Percentiles rank a stretch among this genome's conserved stretches.
Evolutionary conservation across 2,888 invertebrate genomes (phyloP).

Genomic region (Pheosia tremula): DNA sequence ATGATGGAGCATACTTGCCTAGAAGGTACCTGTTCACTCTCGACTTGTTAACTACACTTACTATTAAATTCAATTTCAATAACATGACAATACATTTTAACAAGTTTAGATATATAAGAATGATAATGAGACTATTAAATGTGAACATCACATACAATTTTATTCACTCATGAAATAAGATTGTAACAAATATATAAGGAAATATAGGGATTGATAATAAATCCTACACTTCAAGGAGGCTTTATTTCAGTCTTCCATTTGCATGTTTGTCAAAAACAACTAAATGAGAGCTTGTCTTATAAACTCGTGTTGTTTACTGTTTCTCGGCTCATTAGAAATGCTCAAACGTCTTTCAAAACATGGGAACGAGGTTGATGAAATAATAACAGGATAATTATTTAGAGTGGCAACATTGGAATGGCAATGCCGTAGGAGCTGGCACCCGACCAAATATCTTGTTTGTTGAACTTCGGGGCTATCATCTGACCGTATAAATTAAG

Average conservation of each 20-base stretch:
- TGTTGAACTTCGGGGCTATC: not conserved
- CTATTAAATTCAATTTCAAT: too few relatives aligned
- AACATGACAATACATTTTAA: too few relatives aligned
- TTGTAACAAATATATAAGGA: too few relatives aligned
- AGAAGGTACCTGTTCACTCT: too few relatives aligned
- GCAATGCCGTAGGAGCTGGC: not conserved
- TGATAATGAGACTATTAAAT: too few relatives aligned
- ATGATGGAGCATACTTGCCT: too few relatives aligned
- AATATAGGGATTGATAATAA: too few relatives aligned
- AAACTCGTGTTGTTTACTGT: conserved; percentile 4
- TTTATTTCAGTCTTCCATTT: conserved; percentile 1
- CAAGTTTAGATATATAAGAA: too few relatives aligned
- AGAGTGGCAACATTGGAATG: conserved; percentile 6
- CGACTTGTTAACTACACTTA: too few relatives aligned
- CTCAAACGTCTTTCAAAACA: conserved; percentile 1
- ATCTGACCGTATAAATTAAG: not conserved
- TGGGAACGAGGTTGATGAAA: conserved; percentile 4
- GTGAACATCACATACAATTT: too few relatives aligned
- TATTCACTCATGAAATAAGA: too few relatives aligned
- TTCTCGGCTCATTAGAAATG: conserved; percentile 1
- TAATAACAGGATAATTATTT: conserved; percentile 4
- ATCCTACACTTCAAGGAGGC: not conserved
- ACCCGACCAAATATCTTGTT: not conserved
- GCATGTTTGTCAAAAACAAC: not conserved
- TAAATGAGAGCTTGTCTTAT: not conserved